Evolutionary conservation across 2,888 invertebrate genomes (phyloP).

Genomic region (Yponomeuta plumbellus): DNA sequence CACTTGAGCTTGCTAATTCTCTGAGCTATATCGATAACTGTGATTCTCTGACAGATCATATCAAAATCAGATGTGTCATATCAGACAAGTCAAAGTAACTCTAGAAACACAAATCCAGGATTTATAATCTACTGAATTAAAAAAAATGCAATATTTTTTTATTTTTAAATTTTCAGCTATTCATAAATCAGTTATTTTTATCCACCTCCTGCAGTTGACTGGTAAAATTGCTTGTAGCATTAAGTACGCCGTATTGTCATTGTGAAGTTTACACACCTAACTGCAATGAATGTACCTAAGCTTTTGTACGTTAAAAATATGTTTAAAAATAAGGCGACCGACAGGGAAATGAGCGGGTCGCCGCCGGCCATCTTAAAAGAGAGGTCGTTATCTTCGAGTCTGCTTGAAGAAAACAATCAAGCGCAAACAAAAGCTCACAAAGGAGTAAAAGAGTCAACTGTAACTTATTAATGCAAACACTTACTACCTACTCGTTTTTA

Average conservation of each 20-base stretch:
- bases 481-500: neutral
- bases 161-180: too few relatives aligned
- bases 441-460: neutral
- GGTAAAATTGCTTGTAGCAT: too few relatives aligned
- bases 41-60: too few relatives aligned
- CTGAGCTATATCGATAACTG: too few relatives aligned
- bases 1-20: too few relatives aligned
- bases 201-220: too few relatives aligned
- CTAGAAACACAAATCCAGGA: neutral
- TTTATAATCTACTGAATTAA: neutral
- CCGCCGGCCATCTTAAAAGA: slow-evolving; percentile 29
- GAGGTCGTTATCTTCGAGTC: slow-evolving; percentile 52
- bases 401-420: slow-evolving; percentile 51
- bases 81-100: neutral
- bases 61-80: too few relatives aligned
- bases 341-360: slow-evolving; percentile 14
- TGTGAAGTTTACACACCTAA: too few relatives aligned
- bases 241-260: too few relatives aligned
- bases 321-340: slow-evolving; percentile 38
- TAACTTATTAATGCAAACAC: neutral
- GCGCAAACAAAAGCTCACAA: slow-evolving; percentile 44
- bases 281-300: neutral
- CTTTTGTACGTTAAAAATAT: neutral
- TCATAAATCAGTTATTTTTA: too few relatives aligned
- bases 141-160: too few relatives aligned